Percentiles rank a stretch among this genome's conserved stretches.
phyloP scores from a whole-genome alignment of 2,113 vertebrate species.

The Pseudorhombus dupliciocellatus region DNA sequence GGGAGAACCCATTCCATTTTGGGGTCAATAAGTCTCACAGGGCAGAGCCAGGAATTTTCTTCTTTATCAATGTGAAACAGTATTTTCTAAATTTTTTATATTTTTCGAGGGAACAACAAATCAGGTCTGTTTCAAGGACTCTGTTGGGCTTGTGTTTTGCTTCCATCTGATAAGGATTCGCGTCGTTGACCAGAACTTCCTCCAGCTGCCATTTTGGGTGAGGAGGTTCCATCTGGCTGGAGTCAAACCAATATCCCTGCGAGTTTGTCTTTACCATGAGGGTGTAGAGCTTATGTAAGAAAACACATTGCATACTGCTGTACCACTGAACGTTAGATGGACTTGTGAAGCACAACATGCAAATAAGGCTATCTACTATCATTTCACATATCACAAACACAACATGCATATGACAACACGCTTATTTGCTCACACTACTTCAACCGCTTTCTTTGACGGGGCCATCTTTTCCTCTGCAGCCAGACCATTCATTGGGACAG shows the following conservation, averaged over 20 bases:
- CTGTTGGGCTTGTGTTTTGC: not conserved
- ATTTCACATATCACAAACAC: too few species aligned
- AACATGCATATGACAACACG: too few species aligned
- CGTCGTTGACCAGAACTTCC: constrained; percentile 78
- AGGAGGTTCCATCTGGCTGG: constrained; percentile 85
- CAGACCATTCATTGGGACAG: constrained; percentile 86
- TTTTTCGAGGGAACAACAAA: too few species aligned
- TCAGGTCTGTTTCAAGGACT: too few species aligned
- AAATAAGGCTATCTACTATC: too few species aligned
- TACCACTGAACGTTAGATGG: not conserved
- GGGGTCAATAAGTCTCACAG: too few species aligned
- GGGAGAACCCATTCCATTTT: too few species aligned
- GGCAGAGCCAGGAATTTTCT: too few species aligned
- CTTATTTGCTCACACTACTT: too few species aligned
- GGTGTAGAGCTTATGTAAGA: constrained; percentile 85
- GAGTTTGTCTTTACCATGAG: constrained; percentile 78
- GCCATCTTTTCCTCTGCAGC: constrained; percentile 72
- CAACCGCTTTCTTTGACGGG: not conserved
- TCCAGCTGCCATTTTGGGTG: constrained; percentile 86
- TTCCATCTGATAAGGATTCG: constrained; percentile 78
- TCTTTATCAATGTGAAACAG: too few species aligned
- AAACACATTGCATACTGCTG: not conserved
- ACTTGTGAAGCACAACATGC: too few species aligned
- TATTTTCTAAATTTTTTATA: too few species aligned
- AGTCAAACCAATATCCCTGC: constrained; percentile 83